Conservation (phyloP, 2,797 vertebrate species). For the Mastacembelus armatus region DNA sequence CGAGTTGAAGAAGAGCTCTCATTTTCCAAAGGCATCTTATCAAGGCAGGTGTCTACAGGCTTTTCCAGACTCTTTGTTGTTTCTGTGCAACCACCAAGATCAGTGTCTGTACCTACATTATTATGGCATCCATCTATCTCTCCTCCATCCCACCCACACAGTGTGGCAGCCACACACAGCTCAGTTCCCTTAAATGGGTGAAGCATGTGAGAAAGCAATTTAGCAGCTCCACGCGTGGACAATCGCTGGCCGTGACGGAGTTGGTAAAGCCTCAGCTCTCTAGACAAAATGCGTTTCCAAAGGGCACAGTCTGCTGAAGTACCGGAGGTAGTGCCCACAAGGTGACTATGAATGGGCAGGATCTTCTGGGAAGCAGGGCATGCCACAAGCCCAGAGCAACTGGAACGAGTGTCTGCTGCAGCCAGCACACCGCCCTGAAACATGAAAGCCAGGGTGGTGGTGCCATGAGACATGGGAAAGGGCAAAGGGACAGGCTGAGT, state of each 20-base stretch:
- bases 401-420: constrained; percentile 90
- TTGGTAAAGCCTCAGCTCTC: constrained; percentile 87
- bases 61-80: constrained; percentile 25
- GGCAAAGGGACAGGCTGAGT: constrained; percentile 73
- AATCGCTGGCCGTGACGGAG: constrained; percentile 82
- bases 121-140: constrained; percentile 27
- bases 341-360: constrained; percentile 87
- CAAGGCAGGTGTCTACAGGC: not conserved
- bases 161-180: constrained; percentile 88
- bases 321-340: constrained; percentile 89
- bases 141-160: constrained; percentile 91
- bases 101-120: constrained; percentile 33
- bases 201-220: constrained; percentile 87
- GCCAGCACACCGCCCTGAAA: constrained; percentile 88
- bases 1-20: not conserved
- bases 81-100: constrained; percentile 39
- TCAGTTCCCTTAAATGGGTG: constrained; percentile 87
- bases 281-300: constrained; percentile 87
- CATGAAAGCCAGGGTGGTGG: constrained; percentile 90
- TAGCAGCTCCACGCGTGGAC: constrained; percentile 86
- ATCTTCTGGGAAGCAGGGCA: constrained; percentile 88
- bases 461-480: constrained; percentile 87
- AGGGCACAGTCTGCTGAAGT: constrained; percentile 88
- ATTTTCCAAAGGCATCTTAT: constrained; percentile 21
- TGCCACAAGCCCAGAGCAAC: constrained; percentile 84